A percentile compares a stretch with the other conserved stretches of the same genome.
Evolutionary conservation across 2,113 vertebrate genomes (phyloP).

Genomic region (Cyprinus carpio): DNA sequence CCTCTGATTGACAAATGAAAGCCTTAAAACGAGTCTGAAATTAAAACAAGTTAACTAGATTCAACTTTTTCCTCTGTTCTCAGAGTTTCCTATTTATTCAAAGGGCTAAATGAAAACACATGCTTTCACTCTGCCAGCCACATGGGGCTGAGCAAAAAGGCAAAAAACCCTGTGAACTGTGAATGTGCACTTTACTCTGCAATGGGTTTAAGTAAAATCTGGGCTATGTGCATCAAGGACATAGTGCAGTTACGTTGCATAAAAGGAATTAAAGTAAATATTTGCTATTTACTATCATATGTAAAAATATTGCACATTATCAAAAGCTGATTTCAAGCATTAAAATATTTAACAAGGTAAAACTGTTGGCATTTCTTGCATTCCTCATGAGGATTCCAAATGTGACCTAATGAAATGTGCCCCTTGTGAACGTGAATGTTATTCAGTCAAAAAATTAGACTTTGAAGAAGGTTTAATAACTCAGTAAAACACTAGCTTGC

Average conservation of each 20-base stretch:
- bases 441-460: constrained; percentile 27
- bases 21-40: constrained; percentile 29
- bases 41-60: constrained; percentile 46
- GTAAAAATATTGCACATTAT: background rate
- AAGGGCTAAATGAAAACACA: constrained; percentile 55
- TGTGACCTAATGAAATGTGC: constrained; percentile 19
- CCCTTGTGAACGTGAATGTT: constrained; percentile 3
- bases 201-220: background rate
- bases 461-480: constrained; percentile 7
- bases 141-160: constrained; percentile 28
- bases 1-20: constrained; percentile 22
- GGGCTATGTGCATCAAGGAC: background rate
- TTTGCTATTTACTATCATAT: background rate
- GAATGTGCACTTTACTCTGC: constrained; percentile 2
- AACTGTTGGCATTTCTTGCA: background rate
- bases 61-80: constrained; percentile 43
- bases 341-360: background rate
- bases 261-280: background rate
- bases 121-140: constrained; percentile 44
- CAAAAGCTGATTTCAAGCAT: constrained; percentile 18
- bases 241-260: background rate
- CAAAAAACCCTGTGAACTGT: constrained; percentile 3
- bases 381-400: background rate
- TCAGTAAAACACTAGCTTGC: background rate
- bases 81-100: constrained; percentile 55